These are phyloP conservation scores for Brevimyrus niger DNA, from an alignment of 2,113 vertebrate species.

Conservation along the genomic window DNA sequence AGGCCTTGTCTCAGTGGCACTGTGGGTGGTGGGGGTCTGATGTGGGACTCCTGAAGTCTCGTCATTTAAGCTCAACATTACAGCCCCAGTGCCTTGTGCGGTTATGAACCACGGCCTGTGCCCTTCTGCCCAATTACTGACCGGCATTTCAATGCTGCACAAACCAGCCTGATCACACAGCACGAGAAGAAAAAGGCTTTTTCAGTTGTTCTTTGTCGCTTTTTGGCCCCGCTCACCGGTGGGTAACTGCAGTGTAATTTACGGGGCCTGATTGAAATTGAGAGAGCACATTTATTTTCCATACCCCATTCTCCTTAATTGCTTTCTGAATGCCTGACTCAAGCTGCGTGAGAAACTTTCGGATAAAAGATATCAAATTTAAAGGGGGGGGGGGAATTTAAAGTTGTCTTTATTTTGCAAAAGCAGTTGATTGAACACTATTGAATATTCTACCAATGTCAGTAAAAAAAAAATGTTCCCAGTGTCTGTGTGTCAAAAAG, in stretches of 20 bases:
- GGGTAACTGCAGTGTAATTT: background rate
- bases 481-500: background rate
- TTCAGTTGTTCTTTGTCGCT: background rate
- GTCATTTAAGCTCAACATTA: background rate
- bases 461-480: background rate
- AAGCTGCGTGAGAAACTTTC: background rate
- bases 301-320: background rate
- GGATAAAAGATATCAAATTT: background rate
- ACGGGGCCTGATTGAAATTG: background rate
- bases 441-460: background rate
- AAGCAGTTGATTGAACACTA: background rate
- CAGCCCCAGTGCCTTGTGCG: background rate
- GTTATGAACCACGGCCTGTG: background rate
- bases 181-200: background rate
- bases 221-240: background rate
- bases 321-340: background rate
- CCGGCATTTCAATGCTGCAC: background rate
- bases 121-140: background rate
- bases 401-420: background rate
- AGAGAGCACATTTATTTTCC: background rate
- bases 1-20: no score
- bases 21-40: background rate
- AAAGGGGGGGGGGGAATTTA: background rate
- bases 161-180: background rate
- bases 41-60: background rate